Base-by-base conservation (phyloP, 2,888 invertebrate genomes). In the Drosophila macrothrix region DNA sequence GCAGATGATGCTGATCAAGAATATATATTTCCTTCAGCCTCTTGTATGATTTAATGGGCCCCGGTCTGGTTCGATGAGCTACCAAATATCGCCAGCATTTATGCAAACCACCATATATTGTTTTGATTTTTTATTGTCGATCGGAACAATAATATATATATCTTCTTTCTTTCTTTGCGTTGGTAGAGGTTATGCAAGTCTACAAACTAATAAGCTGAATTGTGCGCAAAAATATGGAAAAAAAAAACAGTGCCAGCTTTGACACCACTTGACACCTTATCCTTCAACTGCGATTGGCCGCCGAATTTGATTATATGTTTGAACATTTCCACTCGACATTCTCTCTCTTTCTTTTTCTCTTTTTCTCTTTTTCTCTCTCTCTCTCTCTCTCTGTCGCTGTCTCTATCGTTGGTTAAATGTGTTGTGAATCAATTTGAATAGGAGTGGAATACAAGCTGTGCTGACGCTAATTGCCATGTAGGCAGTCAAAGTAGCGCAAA, bases 401-500 rank as follows among this genome's bases (percentile, higher is more conserved):
- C 22, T 28, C 22, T 41, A n/a, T 29, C 43, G 35, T 35, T 49
- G 49, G 35, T 39, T 37, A 58, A 59, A 22, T 59, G 55, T 33
- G 60, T 39, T 69, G 66, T 67, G 71, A 72, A 76, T 72, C 66
- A 76, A 64, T 73, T 69, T 65, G 73, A 74, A 69, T 68, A 39
- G 46, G 58, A 58, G 54, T 78, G 70, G 64, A 66, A 66, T 78
- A 46, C 25, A 66, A 73, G 65, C 53, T 52, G 59, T 55, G 58
- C 73, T 68, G 78, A 76, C 79, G 76, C 70, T 79, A 79, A 79
- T 79, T 79, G 79, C 65, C 63, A 62, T 49, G 53, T 28, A 54
- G 72, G 59, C 54, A 64, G 56, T 62, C 62, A 39, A 56, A 31
- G 62, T 25, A 25, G 69, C 71, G 43, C 54, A 77, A 76, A 77